phyloP scores from a whole-genome alignment of 2,888 invertebrate genomes.

The Tineola bisselliella region DNA sequence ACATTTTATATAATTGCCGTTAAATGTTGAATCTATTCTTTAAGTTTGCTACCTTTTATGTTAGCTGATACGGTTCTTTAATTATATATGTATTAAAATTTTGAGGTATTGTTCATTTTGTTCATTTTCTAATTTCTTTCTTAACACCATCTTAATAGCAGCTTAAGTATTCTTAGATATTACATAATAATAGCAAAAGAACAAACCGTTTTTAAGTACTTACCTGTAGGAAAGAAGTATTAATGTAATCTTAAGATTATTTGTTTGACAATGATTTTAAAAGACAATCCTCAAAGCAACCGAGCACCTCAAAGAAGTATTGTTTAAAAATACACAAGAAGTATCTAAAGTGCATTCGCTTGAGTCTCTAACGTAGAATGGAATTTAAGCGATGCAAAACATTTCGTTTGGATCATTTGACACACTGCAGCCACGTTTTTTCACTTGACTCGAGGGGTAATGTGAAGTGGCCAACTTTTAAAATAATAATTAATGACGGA shows the following conservation, averaged over 20 bases:
- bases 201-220: neutral
- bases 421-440: slow-evolving; percentile 22
- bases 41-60: slow-evolving; percentile 23
- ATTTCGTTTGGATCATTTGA: neutral
- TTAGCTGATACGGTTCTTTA: neutral
- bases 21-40: slow-evolving; percentile 54
- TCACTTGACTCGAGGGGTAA: slow-evolving; percentile 44
- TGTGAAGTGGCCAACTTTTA: slow-evolving; percentile 45
- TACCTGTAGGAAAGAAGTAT: neutral
- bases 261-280: neutral
- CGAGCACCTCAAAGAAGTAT: neutral
- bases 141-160: neutral
- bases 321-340: neutral
- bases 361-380: neutral
- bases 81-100: neutral
- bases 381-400: slow-evolving; percentile 9
- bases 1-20: slow-evolving; percentile 57
- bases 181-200: neutral
- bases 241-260: slow-evolving; percentile 1
- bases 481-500: slow-evolving; percentile 53
- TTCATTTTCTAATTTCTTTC: neutral
- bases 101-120: neutral
- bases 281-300: neutral
- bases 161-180: neutral
- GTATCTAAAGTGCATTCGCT: neutral